Percentiles rank a stretch among this genome's conserved stretches.
Evolutionary conservation across 2,888 invertebrate species (phyloP).

Genomic region (Drosophila anceps): DNA sequence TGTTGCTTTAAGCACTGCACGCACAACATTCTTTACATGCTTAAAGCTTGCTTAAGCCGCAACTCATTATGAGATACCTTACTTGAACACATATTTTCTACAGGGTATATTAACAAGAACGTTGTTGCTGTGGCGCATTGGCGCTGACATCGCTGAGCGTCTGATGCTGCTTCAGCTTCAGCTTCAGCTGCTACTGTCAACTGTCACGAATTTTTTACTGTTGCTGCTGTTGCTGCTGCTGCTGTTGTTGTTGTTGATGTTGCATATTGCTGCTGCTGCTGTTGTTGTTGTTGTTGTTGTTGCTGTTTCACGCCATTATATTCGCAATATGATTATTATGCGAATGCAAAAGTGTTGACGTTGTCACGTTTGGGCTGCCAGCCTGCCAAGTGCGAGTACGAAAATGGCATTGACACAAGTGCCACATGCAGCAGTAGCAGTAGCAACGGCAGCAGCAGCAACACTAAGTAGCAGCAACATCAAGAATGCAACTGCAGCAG

Average conservation of each 20-base stretch:
- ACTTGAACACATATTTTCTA: not conserved
- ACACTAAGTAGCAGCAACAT: constrained; percentile 18
- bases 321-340: constrained; percentile 78
- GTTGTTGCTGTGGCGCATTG: constrained; percentile 33
- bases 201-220: constrained; percentile 63
- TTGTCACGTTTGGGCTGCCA: constrained; percentile 70
- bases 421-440: constrained; percentile 29
- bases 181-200: constrained; percentile 73
- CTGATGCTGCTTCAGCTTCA: constrained; percentile 38
- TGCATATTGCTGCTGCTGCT: constrained; percentile 45
- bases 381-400: constrained; percentile 66
- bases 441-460: constrained; percentile 26
- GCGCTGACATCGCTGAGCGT: constrained; percentile 60
- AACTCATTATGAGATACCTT: not conserved
- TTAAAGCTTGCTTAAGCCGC: not conserved
- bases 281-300: constrained; percentile 44
- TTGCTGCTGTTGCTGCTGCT: constrained; percentile 14
- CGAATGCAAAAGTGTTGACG: constrained; percentile 80
- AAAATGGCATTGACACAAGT: constrained; percentile 63
- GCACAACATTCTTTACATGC: not conserved
- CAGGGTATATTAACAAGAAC: constrained; percentile 38
- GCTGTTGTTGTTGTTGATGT: constrained; percentile 10
- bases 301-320: constrained; percentile 75
- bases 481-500: constrained; percentile 41
- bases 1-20: not conserved